phyloP scores from a whole-genome alignment of 2,113 vertebrate genomes.

The cattle (Bos taurus) region ARS-UCD2.0 NC_037333.1:72293501-72294000 shows the following conservation, averaged over 20 bases:
- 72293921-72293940: neutral
- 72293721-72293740: neutral
- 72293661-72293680: neutral
- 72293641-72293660: neutral
- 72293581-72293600: neutral
- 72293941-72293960: neutral
- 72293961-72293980: neutral
- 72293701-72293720: neutral
- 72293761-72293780: neutral
- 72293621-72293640: neutral
- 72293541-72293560: neutral
- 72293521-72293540: neutral
- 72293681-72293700: rapidly evolving
- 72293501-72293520: neutral
- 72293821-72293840: neutral
- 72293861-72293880: neutral
- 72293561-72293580: neutral
- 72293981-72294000: neutral
- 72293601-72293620: neutral
- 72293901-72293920: neutral
- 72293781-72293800: neutral
- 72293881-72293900: neutral
- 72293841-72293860: rapidly evolving
- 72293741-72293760: neutral
- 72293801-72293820: neutral